phyloP scores from a whole-genome alignment of 37 sponge, comb jelly and placozoan genomes.

The Tethya wilhelma region DNA sequence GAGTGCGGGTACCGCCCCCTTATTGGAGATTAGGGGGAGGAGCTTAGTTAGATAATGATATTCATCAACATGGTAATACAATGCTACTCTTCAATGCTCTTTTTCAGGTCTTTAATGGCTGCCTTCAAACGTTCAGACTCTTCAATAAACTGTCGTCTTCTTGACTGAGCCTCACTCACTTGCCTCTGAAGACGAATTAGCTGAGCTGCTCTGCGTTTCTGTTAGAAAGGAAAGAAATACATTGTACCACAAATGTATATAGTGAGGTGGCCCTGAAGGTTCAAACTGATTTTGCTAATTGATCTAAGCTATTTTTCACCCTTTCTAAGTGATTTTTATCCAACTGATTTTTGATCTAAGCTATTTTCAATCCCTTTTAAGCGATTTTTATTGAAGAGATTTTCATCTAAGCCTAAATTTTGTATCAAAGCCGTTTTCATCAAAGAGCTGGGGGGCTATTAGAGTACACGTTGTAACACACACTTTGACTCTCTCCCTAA shows the following conservation, averaged over 20 bases:
- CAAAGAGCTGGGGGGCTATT: too few relatives aligned
- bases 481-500: too few relatives aligned
- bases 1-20: neutral
- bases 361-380: too few relatives aligned
- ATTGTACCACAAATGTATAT: neutral
- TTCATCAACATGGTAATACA: too few relatives aligned
- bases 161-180: slow-evolving; percentile 42
- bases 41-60: too few relatives aligned
- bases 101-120: slow-evolving; percentile 4
- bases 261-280: neutral
- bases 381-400: too few relatives aligned
- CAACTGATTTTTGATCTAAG: too few relatives aligned
- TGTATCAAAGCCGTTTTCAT: too few relatives aligned
- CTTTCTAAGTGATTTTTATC: too few relatives aligned
- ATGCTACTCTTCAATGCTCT: slow-evolving; percentile 17
- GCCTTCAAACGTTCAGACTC: slow-evolving; percentile 11
- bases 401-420: too few relatives aligned
- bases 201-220: slow-evolving; percentile 42
- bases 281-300: neutral
- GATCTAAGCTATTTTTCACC: neutral
- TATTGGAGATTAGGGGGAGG: neutral
- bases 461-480: too few relatives aligned
- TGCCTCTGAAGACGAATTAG: slow-evolving; percentile 29
- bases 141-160: slow-evolving; percentile 34
- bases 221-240: neutral